Percentiles rank a stretch among this genome's conserved stretches.
These are phyloP conservation scores for Eristalis pertinax DNA, from an alignment of 2,888 invertebrate genomes.

Conservation along the genomic window DNA sequence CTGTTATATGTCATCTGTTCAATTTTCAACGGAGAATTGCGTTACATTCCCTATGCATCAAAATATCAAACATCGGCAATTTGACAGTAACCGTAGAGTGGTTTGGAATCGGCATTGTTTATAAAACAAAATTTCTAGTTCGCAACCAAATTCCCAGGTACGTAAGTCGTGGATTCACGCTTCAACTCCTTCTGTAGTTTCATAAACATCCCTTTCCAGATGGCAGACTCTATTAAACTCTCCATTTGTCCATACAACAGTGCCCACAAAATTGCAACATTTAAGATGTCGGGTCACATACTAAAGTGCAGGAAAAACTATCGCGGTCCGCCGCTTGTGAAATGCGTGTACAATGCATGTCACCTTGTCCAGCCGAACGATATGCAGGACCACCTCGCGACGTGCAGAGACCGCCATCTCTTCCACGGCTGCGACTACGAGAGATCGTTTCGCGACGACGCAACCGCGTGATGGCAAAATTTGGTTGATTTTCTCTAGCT, in stretches of 20 bases:
- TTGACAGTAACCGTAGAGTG: background rate
- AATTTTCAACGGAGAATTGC: too few relatives aligned
- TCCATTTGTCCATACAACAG: slow-evolving; percentile 75
- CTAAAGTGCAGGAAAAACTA: slow-evolving; percentile 76
- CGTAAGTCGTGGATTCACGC: background rate
- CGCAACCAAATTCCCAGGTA: background rate
- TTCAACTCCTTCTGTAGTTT: background rate
- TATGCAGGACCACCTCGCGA: slow-evolving; percentile 76
- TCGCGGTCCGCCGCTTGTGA: slow-evolving; percentile 75
- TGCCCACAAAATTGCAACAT: slow-evolving; percentile 74
- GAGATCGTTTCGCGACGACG: slow-evolving; percentile 47
- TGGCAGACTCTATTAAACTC: slow-evolving; percentile 62
- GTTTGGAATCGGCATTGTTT: background rate
- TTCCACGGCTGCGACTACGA: slow-evolving; percentile 72
- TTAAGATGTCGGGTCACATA: slow-evolving; percentile 75
- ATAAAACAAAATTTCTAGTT: background rate
- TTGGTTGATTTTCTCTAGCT: background rate
- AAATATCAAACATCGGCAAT: too few relatives aligned
- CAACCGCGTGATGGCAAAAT: background rate
- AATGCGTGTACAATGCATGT: slow-evolving; percentile 79
- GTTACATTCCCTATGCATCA: too few relatives aligned
- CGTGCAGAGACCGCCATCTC: slow-evolving; percentile 75
- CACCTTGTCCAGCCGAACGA: slow-evolving; percentile 75
- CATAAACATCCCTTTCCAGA: slow-evolving; percentile 1
- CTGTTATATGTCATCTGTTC: too few relatives aligned